phyloP scores from a whole-genome alignment of 2,113 vertebrate genomes.

The Leucoraja erinaceus region DNA sequence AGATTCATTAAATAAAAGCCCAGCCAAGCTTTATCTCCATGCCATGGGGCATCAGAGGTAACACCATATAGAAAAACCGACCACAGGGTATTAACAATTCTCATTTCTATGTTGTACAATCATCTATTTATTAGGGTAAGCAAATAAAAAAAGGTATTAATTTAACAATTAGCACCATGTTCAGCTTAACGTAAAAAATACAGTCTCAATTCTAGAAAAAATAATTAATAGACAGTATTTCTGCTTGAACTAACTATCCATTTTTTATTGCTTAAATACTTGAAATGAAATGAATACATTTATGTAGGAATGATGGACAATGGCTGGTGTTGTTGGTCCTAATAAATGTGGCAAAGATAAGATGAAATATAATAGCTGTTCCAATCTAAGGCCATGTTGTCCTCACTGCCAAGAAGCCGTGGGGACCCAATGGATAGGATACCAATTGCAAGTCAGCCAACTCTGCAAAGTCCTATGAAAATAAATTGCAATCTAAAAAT shows the following conservation, averaged over 20 bases:
- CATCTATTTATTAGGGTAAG: neutral
- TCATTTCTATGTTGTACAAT: neutral
- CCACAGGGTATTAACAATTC: neutral
- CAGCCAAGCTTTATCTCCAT: too few relatives aligned
- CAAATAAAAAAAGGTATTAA: neutral
- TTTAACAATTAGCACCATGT: neutral
- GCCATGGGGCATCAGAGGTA: neutral
- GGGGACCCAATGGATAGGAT: neutral
- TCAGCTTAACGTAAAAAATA: neutral
- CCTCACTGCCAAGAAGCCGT: neutral
- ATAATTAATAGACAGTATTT: neutral
- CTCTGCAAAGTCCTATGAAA: neutral
- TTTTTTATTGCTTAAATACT: slow-evolving; percentile 1
- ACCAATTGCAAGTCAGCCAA: neutral
- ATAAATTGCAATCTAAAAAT: neutral
- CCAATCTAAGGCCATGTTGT: neutral
- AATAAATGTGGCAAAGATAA: neutral
- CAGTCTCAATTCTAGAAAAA: slow-evolving; percentile 18
- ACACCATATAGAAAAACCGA: neutral
- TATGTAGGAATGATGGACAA: neutral
- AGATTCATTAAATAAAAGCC: neutral
- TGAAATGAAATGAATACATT: slow-evolving; percentile 33
- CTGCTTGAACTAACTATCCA: neutral
- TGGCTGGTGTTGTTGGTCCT: neutral
- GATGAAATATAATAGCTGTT: neutral